Evolutionary conservation across 2,888 invertebrate genomes (phyloP).

Genomic region (Drosophila parthenogenetica): DNA sequence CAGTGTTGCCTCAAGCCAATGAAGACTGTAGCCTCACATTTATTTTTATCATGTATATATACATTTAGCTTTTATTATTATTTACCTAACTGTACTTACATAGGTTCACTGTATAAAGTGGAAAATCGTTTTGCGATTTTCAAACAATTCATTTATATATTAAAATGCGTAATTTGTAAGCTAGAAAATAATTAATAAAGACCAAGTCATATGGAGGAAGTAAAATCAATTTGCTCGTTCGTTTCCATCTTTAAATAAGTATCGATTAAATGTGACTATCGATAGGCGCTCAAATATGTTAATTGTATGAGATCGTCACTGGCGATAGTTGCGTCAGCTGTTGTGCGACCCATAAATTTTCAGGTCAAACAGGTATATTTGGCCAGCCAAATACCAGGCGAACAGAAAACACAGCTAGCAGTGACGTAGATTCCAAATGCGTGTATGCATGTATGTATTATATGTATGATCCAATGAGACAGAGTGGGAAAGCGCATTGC

Average conservation of each 20-base stretch:
- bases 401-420: not conserved
- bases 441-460: too few species aligned
- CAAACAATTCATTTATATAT: slow-evolving; percentile 14
- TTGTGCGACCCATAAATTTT: too few species aligned
- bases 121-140: slow-evolving; percentile 23
- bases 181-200: slow-evolving; percentile 47
- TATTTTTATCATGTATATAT: slow-evolving; percentile 31
- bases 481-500: too few species aligned
- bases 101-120: slow-evolving; percentile 22
- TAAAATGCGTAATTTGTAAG: slow-evolving; percentile 22
- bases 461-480: too few species aligned
- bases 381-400: slow-evolving; percentile 1
- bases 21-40: slow-evolving; percentile 64
- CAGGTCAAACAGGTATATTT: not conserved
- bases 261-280: not conserved
- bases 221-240: not conserved
- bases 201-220: slow-evolving; percentile 62
- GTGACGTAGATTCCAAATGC: too few species aligned
- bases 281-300: too few species aligned
- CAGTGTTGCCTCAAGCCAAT: slow-evolving; percentile 41
- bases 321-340: not conserved
- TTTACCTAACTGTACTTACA: slow-evolving; percentile 9
- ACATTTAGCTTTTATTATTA: slow-evolving; percentile 10
- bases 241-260: not conserved
- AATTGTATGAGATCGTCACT: not conserved